Percentiles rank a stretch among this genome's conserved stretches.
These are phyloP conservation scores for Dasypolia templi DNA, from an alignment of 2,888 invertebrate species.

Conservation along the genomic window DNA sequence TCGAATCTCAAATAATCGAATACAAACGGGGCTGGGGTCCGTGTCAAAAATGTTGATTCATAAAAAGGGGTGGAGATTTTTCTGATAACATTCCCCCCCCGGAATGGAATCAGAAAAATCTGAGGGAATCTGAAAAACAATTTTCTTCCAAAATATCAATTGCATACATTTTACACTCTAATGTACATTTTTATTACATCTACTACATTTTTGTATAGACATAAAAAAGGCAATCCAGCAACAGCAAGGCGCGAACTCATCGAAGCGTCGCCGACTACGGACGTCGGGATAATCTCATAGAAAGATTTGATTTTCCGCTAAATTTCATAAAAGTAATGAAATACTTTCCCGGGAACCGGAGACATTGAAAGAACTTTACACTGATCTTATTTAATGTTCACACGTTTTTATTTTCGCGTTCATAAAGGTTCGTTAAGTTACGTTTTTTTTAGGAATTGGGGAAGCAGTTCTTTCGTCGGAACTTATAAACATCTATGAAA, in stretches of 20 bases:
- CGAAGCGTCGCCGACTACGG: conserved; percentile 73
- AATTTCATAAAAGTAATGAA: conserved; percentile 90
- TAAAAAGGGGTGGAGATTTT: background rate
- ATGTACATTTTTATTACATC: conserved; percentile 39
- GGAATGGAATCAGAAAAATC: too few relatives aligned
- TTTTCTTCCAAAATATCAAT: conserved; percentile 19
- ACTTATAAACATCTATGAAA: background rate
- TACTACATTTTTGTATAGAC: conserved; percentile 15
- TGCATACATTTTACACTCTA: conserved; percentile 19
- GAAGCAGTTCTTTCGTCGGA: background rate
- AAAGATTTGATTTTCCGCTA: conserved; percentile 90
- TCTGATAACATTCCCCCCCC: too few relatives aligned
- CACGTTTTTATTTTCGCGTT: conserved; percentile 43
- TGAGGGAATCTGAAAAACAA: background rate
- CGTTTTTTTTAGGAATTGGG: background rate
- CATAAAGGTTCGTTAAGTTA: conserved; percentile 13
- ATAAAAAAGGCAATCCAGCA: conserved; percentile 66
- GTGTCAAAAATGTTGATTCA: background rate
- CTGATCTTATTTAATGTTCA: conserved; percentile 55
- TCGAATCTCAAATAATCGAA: background rate
- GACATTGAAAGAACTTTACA: conserved; percentile 77
- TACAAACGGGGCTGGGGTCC: background rate
- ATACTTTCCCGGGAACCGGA: conserved; percentile 81
- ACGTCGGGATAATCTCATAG: conserved; percentile 87
- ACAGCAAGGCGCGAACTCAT: conserved; percentile 73